Evolutionary conservation across 2,113 vertebrate genomes (phyloP).

Genomic region (Nyctibius bracteatus): DNA sequence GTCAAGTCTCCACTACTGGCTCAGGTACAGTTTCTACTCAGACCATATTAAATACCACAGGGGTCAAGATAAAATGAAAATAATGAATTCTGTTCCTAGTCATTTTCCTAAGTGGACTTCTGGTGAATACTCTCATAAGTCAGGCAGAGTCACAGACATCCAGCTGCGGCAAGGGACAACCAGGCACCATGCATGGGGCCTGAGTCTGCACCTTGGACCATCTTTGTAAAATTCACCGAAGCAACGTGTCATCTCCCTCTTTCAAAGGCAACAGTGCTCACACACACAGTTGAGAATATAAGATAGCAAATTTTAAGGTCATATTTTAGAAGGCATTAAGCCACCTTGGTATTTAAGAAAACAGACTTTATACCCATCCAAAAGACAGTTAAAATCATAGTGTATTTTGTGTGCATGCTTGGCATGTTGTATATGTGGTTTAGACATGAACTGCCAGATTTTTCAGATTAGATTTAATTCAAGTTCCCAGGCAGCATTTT

Average conservation of each 20-base stretch:
- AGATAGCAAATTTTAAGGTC: not conserved
- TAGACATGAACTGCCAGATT: not conserved
- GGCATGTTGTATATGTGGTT: not conserved
- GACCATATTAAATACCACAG: not conserved
- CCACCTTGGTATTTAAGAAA: not conserved
- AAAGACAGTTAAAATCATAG: not conserved
- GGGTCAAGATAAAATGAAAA: not conserved
- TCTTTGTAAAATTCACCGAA: not conserved
- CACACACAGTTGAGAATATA: not conserved
- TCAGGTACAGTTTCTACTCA: not conserved
- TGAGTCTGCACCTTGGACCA: not conserved
- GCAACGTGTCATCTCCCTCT: fast-evolving
- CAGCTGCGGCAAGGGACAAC: not conserved
- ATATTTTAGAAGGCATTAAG: not conserved
- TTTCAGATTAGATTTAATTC: not conserved
- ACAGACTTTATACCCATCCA: not conserved
- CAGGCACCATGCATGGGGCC: fast-evolving
- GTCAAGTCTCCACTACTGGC: not conserved
- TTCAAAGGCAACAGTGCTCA: not conserved
- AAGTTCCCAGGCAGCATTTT: not conserved
- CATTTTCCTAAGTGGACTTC: not conserved
- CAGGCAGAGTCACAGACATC: not conserved
- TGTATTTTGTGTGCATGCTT: not conserved
- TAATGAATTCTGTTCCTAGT: not conserved
- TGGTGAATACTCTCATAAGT: not conserved